Evolutionary conservation across 2,888 invertebrate species (phyloP), one percentile per base, ranked within the genome.

Genomic region (Cryptus armator): DNA sequence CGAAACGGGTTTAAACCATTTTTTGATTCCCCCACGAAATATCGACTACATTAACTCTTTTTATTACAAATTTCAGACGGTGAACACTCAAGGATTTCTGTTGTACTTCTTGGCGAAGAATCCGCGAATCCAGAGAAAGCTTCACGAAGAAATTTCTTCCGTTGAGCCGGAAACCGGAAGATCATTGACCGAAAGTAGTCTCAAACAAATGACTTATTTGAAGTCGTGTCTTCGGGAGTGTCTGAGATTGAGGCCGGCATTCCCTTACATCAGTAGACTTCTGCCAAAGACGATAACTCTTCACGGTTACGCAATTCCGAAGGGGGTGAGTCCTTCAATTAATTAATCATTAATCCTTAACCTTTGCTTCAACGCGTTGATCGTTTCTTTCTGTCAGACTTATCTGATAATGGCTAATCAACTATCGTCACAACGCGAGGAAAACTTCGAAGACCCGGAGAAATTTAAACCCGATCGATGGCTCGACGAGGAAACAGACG

Each of bases 61-160:
- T 3, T n/a, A 6, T 6, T 62, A 64, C 24, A 46, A 37, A 81
- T 91, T 93, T 14, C 89, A 96, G 96, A 95, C 96, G 6, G 94
- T 95, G 0, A 96, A 96, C 84, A 95, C 96, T 1, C 94, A 95
- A 89, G 95, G 95, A 0, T 96, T 96, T 89, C 90, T 96, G 43
- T 88, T 97, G 78, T 97, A 97, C 90, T 95, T 96, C 89, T 92
- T 97, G 88, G 96, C 97, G 0, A 95, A 95, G 87, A 95, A 96
- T 91, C 96, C 96, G 62, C 94, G 95, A 81, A 94, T 94, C 7
- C 97, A 97, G 91, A 95, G 95, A 76, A 94, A 94, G 80, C 93
- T 97, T 0, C 95, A 94, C 86, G 94, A 95, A n/a, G 97, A 97
- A 94, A 93, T 96, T 29, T 91, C 91, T 48, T 88, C 90, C 6